phyloP scores from a whole-genome alignment of 1,140 invertebrate genomes.

The Philotrypesis tridentata region DNA sequence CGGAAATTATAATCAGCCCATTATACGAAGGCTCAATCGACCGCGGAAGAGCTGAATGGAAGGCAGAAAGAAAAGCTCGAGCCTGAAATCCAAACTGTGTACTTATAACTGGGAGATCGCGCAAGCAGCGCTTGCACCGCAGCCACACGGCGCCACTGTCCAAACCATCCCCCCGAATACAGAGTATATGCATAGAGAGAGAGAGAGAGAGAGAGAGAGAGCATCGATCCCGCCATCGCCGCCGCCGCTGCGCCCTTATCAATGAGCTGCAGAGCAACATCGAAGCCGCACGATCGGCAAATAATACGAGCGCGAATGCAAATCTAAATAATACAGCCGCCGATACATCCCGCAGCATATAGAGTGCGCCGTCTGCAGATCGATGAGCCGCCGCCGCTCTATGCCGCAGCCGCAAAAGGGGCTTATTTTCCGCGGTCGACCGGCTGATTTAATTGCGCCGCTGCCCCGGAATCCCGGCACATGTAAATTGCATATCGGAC shows the following conservation, averaged over 20 bases:
- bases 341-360: background rate
- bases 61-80: too few relatives aligned
- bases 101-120: too few relatives aligned
- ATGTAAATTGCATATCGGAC: constrained; percentile 13
- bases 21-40: too few relatives aligned
- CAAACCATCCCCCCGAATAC: background rate
- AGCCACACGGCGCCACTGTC: background rate
- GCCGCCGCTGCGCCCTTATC: background rate
- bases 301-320: background rate
- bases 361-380: background rate
- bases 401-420: background rate
- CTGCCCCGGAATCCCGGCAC: background rate
- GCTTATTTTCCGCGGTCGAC: constrained; percentile 10
- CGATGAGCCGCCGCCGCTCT: background rate
- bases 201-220: too few relatives aligned
- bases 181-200: background rate
- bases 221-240: background rate
- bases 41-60: too few relatives aligned
- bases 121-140: too few relatives aligned
- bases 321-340: background rate
- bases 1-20: too few relatives aligned
- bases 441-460: constrained; percentile 11
- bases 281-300: background rate
- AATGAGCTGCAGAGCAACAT: background rate
- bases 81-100: too few relatives aligned